Evolutionary conservation across 2,888 invertebrate genomes (phyloP), one percentile per base, ranked within the genome.

Genomic region (Polyploca ridens): DNA sequence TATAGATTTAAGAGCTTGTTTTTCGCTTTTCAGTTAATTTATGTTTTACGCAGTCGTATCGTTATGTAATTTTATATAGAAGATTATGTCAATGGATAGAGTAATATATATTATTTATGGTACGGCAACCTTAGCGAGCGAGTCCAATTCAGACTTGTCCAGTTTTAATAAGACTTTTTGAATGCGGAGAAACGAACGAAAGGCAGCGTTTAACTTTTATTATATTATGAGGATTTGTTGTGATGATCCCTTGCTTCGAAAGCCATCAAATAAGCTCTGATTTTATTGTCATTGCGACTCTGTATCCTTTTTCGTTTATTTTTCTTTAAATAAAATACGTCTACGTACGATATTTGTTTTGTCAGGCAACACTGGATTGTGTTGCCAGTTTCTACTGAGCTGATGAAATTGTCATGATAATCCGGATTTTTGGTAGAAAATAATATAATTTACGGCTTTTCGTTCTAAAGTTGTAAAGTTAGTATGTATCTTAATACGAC

Each of bases 121-220:
- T 27, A 35, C 5, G 38, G 38, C 0, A 14, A 14, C 14, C 14
- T 4, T 4, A 44, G 44, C 8, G 10, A 8, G 3, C 10, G 10
- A 38, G 38, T 38, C 2, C 38, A 14, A 44, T 14, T 44, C 44
- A 3, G 3, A 14, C 44, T 44, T 44, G 44, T 14, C 44, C 44
- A 14, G 14, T 14, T 44, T 44, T 44, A 14, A 44, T 44, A 41
- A 11, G 13, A 3, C 3, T 46, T 44, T 14, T 44, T 14, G 13
- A 74, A 69, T 35, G 35, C 5, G n/a, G 38, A 7, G 59, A 16
- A 33, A 33, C 27, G 33, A 58, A 58, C 57, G 46, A 54, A 49
- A 54, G 41, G 41, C 41, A 41, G 3, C 49, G 49, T 54, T 54
- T 54, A 54, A 54, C 54, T 54, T 54, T 54, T 54, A 54, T 54